phyloP scores from a whole-genome alignment of 2,888 invertebrate genomes.

The Torymus tubicola region DNA sequence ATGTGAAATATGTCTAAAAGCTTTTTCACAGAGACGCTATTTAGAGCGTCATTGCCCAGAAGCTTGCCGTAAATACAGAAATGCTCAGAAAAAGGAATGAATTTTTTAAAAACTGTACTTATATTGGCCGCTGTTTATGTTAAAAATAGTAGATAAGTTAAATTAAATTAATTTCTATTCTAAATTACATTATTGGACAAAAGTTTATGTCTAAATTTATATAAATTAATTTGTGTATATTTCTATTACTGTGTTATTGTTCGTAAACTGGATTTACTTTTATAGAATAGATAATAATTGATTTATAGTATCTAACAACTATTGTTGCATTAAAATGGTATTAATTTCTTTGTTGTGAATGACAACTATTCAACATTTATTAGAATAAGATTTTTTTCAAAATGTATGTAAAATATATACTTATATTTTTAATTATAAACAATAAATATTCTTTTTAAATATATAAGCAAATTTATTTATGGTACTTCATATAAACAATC shows the following conservation, averaged over 20 bases:
- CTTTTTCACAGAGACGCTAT: slow-evolving; percentile 83
- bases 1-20: slow-evolving; percentile 82
- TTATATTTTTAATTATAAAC: no score
- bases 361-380: no score
- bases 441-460: no score
- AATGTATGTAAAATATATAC: no score
- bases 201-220: slow-evolving; percentile 1
- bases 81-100: slow-evolving; percentile 70
- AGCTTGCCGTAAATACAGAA: slow-evolving; percentile 82
- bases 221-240: slow-evolving; percentile 11
- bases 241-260: slow-evolving; percentile 21
- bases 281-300: no score
- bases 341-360: no score
- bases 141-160: neutral
- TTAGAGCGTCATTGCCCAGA: slow-evolving; percentile 82
- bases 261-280: neutral
- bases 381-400: no score
- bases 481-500: no score
- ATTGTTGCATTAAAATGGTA: no score
- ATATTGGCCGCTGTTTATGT: slow-evolving; percentile 3
- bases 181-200: neutral
- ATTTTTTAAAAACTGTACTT: neutral
- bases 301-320: no score
- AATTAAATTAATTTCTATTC: neutral
- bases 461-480: no score